These are phyloP conservation scores for Eremobia ochroleuca DNA, from an alignment of 2,888 invertebrate genomes.

Conservation along the genomic window DNA sequence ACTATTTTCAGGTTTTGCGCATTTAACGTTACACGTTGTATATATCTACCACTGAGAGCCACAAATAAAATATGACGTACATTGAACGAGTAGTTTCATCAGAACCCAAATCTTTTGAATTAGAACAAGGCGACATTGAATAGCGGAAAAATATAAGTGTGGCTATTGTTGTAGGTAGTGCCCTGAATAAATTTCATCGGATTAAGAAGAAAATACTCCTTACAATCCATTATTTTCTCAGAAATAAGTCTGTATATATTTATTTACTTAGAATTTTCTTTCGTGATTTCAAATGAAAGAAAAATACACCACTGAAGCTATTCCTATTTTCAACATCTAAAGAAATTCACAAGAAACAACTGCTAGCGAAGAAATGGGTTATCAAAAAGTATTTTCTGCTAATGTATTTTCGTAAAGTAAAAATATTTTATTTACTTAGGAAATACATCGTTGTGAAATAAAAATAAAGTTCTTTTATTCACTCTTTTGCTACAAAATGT, in stretches of 20 bases:
- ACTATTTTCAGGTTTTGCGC: no score
- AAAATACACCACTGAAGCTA: neutral
- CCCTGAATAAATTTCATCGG: neutral
- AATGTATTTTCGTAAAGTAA: neutral
- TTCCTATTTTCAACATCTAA: neutral
- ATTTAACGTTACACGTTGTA: no score
- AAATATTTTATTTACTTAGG: neutral
- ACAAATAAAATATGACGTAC: neutral
- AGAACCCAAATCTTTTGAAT: neutral
- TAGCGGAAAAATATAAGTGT: neutral
- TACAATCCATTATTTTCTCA: neutral
- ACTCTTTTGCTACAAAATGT: constrained; percentile 6
- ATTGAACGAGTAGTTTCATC: neutral
- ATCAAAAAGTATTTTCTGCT: neutral
- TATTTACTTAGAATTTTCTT: constrained; percentile 22
- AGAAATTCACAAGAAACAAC: neutral
- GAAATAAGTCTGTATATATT: constrained; percentile 6
- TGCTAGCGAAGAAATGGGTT: neutral
- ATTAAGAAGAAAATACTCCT: neutral
- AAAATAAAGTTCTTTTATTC: constrained; percentile 11
- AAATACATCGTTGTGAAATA: neutral
- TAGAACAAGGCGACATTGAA: neutral
- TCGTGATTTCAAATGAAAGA: neutral
- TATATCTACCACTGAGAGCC: neutral
- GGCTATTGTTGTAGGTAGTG: neutral